phyloP scores from a whole-genome alignment of 2,888 invertebrate genomes.

The Leptinotarsa tumamoca region DNA sequence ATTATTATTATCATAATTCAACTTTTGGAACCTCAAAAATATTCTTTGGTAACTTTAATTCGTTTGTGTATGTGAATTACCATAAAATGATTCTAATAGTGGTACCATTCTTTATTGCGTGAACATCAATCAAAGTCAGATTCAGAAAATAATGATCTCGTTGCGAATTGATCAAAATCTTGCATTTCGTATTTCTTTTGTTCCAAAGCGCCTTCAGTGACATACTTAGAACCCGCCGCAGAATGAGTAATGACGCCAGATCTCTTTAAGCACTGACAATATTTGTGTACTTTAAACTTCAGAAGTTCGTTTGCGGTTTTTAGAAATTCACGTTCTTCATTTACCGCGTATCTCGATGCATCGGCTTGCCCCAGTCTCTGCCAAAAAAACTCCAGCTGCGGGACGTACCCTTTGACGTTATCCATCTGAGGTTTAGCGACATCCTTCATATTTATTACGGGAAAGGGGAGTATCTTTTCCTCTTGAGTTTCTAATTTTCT shows the following conservation, averaged over 20 bases:
- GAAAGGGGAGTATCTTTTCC: constrained; percentile 68
- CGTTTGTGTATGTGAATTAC: too few relatives aligned
- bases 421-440: constrained; percentile 28
- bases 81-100: not conserved
- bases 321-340: constrained; percentile 60
- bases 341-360: constrained; percentile 55
- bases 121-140: not conserved
- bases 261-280: constrained; percentile 51
- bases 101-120: not conserved
- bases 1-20: too few relatives aligned
- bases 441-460: constrained; percentile 39
- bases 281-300: constrained; percentile 53
- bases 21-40: too few relatives aligned
- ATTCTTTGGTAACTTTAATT: too few relatives aligned
- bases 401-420: constrained; percentile 38
- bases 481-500: constrained; percentile 75
- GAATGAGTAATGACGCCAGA: constrained; percentile 27
- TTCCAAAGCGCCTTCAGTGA: constrained; percentile 48
- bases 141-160: not conserved
- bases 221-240: constrained; percentile 26
- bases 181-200: constrained; percentile 47
- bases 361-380: constrained; percentile 59
- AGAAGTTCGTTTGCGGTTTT: constrained; percentile 58
- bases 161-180: constrained; percentile 9
- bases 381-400: constrained; percentile 59